phyloP scores from a whole-genome alignment of 2,113 vertebrate genomes.

The Odontophorus gujanensis region DNA sequence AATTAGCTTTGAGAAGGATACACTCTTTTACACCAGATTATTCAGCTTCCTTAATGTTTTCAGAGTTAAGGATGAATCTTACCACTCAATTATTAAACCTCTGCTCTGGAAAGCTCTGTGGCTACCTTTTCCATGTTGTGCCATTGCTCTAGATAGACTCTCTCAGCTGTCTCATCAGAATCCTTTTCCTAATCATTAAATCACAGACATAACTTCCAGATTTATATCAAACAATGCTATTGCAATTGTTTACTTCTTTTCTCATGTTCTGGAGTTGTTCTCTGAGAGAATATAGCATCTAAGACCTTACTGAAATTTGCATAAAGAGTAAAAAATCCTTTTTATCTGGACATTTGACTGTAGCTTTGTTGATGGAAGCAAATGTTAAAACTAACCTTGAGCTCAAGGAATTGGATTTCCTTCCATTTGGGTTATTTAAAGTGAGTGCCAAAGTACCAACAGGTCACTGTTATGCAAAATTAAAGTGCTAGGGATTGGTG shows the following conservation, averaged over 20 bases:
- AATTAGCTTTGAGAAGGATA: neutral
- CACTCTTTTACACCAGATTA: neutral
- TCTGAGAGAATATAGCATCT: neutral
- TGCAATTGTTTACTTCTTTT: neutral
- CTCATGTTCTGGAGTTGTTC: neutral
- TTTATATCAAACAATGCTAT: neutral
- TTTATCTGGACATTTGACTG: neutral
- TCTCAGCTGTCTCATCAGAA: neutral
- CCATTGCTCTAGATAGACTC: neutral
- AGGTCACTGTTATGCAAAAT: neutral
- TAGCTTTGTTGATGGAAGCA: neutral
- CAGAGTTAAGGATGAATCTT: neutral
- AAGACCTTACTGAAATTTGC: neutral
- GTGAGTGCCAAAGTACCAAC: neutral
- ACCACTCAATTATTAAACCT: neutral
- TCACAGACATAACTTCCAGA: neutral
- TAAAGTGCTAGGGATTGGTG: neutral
- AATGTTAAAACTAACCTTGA: neutral
- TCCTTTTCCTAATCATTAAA: neutral
- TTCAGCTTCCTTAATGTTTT: neutral
- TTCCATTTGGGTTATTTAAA: neutral
- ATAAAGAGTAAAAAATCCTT: neutral
- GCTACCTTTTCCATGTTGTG: neutral
- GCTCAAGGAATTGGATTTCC: neutral
- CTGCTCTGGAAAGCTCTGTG: neutral